Evolutionary conservation across 2,888 invertebrate genomes (phyloP), one percentile per base, ranked within the genome.

Genomic region (Eutolmus rufibarbis): DNA sequence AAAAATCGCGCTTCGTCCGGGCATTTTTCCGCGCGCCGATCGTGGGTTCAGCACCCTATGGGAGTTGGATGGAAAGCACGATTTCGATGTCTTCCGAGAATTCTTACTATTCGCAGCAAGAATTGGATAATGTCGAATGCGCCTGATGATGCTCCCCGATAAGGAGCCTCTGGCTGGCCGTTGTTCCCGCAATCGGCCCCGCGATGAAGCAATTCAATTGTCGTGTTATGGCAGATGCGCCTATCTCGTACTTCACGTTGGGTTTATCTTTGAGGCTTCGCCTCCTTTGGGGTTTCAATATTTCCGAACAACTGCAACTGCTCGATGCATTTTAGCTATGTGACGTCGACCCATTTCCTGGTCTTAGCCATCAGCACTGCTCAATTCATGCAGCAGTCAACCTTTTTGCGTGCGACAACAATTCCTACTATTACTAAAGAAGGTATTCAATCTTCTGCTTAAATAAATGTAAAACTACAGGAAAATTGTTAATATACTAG

Each of bases 21-120:
- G 40, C 78, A 43, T 78, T 23, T n/a, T 37, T n/a, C 79, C 31
- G 12, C 40, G 51, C 9, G 66, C 19, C 19, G 19, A 5, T 56
- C 78, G 31, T 37, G 76, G 51, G 79, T 79, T 79, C 79, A 79
- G 79, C 31, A 31, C 51, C 51, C 79, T 79, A 79, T 79, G 46
- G 79, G 79, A 79, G 46, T 79, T 79, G 79, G 16, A 51, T 79
- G 46, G 79, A 51, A 79, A 28, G 79, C 79, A 79, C 79, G 79
- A 79, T 79, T 79, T 79, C 28, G 51, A 79, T 79, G 79, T 79
- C 51, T 51, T 79, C 79, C 51, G 28, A 46, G 51, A 79, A 79
- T 79, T 51, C 43, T 51, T 79, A 51, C 51, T 51, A 79, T 51
- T 79, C 79, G 56, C 79, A 79, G 46, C 31, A 51, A 51, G 79